Percentiles rank a stretch among this genome's conserved stretches.
Conservation (phyloP, 1,140 invertebrate species). For the Leptonema lineaticorne region DNA sequence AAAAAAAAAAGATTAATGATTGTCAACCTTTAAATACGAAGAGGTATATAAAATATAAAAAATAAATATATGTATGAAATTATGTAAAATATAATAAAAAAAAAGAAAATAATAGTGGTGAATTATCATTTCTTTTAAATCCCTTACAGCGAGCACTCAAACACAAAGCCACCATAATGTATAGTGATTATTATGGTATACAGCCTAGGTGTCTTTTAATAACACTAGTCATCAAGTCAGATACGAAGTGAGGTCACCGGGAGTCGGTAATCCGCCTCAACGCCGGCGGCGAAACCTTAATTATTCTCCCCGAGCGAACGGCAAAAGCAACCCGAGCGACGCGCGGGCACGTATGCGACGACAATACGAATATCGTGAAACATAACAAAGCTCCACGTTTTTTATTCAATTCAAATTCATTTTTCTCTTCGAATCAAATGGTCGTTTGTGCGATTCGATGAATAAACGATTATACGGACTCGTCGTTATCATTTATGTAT, state of each 20-base stretch:
- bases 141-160: no score
- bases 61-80: no score
- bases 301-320: background rate
- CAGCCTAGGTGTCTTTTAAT: no score
- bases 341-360: background rate
- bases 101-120: no score
- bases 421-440: conserved; percentile 8
- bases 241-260: background rate
- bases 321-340: background rate
- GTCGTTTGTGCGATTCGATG: conserved; percentile 5
- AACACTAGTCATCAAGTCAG: background rate
- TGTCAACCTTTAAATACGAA: no score
- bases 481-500: background rate
- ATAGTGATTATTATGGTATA: no score
- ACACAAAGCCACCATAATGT: no score
- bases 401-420: conserved; percentile 13
- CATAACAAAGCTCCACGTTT: background rate
- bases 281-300: background rate
- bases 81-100: no score
- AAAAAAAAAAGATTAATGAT: no score
- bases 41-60: no score
- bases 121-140: no score
- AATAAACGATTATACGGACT: conserved; percentile 1
- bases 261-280: background rate
- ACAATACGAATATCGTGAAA: background rate